Conservation (phyloP, 1,140 invertebrate genomes). For the Lineus longissimus region DNA sequence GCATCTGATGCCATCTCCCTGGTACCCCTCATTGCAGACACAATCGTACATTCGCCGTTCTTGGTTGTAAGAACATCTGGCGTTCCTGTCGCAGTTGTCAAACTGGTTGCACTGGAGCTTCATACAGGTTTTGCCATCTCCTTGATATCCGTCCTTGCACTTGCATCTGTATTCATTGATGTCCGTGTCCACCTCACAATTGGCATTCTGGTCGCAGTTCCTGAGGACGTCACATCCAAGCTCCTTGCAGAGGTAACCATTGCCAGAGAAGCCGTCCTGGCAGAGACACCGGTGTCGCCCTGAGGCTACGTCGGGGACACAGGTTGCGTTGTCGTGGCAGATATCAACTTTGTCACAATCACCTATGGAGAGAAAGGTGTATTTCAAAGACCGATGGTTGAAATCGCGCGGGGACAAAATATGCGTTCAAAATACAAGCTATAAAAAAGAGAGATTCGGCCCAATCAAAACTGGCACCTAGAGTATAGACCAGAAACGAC, state of each 20-base stretch:
- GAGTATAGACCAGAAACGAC: too few species aligned
- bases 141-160: slow-evolving; percentile 30
- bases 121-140: slow-evolving; percentile 35
- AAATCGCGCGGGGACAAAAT: too few species aligned
- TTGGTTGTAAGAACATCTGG: slow-evolving; percentile 48
- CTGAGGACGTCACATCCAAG: slow-evolving; percentile 50
- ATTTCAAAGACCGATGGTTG: too few species aligned
- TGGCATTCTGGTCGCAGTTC: slow-evolving; percentile 34
- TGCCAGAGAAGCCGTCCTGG: slow-evolving; percentile 59
- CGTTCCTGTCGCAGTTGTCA: slow-evolving; percentile 48
- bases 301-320: slow-evolving; percentile 30
- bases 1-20: slow-evolving; percentile 56
- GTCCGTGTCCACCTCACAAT: slow-evolving; percentile 25
- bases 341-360: slow-evolving; percentile 65
- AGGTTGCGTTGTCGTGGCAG: slow-evolving; percentile 47
- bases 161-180: slow-evolving; percentile 23
- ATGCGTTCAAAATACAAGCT: too few species aligned
- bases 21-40: slow-evolving; percentile 74
- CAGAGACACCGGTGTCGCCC: slow-evolving; percentile 41
- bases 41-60: slow-evolving; percentile 64
- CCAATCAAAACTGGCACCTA: too few species aligned
- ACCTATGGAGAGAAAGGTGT: neutral
- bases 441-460: too few species aligned
- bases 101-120: slow-evolving; percentile 29
- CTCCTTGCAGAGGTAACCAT: slow-evolving; percentile 66